Conservation (phyloP, 2,113 vertebrate species). For the Tragulus kanchil region DNA sequence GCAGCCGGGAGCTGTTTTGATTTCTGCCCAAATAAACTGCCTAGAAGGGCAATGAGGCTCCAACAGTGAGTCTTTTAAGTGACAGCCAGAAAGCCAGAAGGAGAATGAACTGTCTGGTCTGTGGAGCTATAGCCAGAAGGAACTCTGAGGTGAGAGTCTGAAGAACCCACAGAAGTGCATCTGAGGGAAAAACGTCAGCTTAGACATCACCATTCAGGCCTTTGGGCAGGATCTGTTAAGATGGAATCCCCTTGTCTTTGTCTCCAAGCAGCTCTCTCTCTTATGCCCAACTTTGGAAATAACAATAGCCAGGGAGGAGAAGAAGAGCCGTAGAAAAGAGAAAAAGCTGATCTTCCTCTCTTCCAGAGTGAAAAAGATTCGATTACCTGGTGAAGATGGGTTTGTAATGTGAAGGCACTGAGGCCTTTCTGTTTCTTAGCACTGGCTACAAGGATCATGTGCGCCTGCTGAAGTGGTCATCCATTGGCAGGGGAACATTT, state of each 20-base stretch:
- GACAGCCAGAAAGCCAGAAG: background rate
- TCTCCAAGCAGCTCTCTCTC: background rate
- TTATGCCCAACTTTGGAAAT: background rate
- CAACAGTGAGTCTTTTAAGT: background rate
- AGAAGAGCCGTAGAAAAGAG: background rate
- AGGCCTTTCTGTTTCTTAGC: background rate
- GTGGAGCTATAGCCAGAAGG: background rate
- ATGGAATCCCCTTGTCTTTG: background rate
- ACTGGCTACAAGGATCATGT: background rate
- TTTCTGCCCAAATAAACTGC: background rate
- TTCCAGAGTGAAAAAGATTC: background rate
- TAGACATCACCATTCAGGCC: background rate
- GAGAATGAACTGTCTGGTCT: background rate
- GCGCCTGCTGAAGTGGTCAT: background rate
- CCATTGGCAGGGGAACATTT: background rate
- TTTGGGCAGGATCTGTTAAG: background rate
- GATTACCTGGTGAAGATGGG: background rate
- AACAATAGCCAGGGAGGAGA: background rate
- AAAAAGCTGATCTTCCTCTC: background rate
- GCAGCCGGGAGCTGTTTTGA: background rate
- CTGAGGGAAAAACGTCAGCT: background rate
- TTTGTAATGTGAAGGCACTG: background rate
- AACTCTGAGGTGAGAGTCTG: background rate
- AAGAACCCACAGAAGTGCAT: background rate
- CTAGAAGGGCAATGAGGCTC: background rate